Base-by-base conservation (phyloP, 1,140 invertebrate species). In the Samia ricini region DNA sequence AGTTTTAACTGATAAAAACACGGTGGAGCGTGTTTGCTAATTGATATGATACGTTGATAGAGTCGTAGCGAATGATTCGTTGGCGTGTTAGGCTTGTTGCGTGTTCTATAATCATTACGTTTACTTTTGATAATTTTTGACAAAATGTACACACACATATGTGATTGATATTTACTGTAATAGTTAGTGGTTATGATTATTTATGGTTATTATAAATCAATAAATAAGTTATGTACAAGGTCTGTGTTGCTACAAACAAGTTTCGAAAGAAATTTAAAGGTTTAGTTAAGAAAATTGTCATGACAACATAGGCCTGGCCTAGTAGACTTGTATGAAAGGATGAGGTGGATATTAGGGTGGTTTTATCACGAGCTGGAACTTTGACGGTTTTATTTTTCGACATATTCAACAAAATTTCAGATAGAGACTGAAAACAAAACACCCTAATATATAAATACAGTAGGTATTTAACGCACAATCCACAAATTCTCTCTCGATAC, bases 1-100 rank as follows among this genome's bases (percentile, higher is more conserved):
- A 82, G 74, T 79, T n/a, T 76, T 73, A 68, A 61, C 58, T 56
- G 24, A 64, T 68, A 61, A 62, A 67, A 66, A 64, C 63, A 66
- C 60, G 66, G n/a, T n/a, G n/a, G 48, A 49, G 66, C 57, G 62
- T 64, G 56, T 29, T 60, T 64, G 54, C 69, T 70, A 75, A 76
- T 76, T 72, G 70, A 72, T 72, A 72, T 48, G 56, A 65, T 23
- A 6, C 33, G 18, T 21, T 51, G 20, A 56, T 52, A 15, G n/a
- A 42, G 33, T 42, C 1, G 21, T 22, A 52, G 7, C 50, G 22
- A 20, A 23, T 52, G 50, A 15, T 52, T 52, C 7, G 50, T 21
- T 52, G 18, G 22, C 50, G 19, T 20, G 18, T 50, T 18, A 8
- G 36, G 36, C n/a, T 8, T 21, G 3, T 60, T 60, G 63, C 59